Conservation (phyloP, 2,888 invertebrate genomes). For the Troides helena region DNA sequence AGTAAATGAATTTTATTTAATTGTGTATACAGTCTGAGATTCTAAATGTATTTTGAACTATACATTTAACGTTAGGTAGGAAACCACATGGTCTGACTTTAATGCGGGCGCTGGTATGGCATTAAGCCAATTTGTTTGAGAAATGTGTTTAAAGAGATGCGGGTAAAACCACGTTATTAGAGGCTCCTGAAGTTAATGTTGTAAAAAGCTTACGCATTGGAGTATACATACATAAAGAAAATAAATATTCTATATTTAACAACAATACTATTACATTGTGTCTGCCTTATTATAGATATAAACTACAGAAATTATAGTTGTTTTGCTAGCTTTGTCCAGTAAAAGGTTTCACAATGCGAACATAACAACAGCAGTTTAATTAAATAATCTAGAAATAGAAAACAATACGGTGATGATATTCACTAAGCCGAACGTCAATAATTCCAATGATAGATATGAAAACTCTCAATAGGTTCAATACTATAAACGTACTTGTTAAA, state of each 20-base stretch:
- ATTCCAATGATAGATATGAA: no score
- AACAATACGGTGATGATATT: no score
- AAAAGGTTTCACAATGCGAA: no score
- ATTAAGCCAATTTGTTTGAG: conserved; percentile 25
- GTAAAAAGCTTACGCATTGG: not conserved
- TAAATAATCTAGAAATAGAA: no score
- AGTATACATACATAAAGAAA: not conserved
- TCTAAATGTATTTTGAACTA: not conserved
- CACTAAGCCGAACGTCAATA: no score
- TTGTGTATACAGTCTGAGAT: not conserved
- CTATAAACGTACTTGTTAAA: no score
- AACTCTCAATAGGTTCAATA: no score
- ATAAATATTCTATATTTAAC: not conserved
- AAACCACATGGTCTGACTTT: conserved; percentile 19
- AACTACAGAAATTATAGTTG: not conserved
- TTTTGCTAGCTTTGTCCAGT: not conserved
- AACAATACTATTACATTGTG: not conserved
- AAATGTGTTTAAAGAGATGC: conserved; percentile 25
- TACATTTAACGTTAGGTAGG: not conserved
- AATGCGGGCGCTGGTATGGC: conserved; percentile 22
- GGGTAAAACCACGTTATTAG: conserved; percentile 16
- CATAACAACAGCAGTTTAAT: no score
- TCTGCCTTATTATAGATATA: not conserved
- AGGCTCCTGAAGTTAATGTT: conserved; percentile 1
- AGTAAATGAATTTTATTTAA: no score